phyloP scores from a whole-genome alignment of 2,113 vertebrate species.

The Hippocampus comes region DNA sequence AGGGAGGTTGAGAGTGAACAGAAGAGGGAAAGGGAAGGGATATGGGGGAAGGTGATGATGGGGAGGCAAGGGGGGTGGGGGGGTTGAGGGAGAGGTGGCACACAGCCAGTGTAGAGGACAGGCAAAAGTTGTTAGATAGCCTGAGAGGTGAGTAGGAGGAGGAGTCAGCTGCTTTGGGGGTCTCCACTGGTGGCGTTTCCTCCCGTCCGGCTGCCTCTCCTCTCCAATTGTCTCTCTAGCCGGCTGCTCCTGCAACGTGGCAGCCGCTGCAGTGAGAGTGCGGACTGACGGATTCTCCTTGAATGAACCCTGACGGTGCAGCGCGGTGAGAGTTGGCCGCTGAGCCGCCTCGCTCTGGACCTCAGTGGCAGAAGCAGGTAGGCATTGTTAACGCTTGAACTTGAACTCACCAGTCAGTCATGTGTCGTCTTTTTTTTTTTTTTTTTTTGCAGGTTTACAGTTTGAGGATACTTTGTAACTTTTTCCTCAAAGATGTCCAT shows the following conservation, averaged over 20 bases:
- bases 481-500: neutral
- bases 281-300: constrained; percentile 65
- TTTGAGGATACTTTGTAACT: neutral
- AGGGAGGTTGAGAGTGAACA: neutral
- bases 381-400: constrained; percentile 17
- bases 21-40: constrained; percentile 6
- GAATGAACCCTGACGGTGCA: constrained; percentile 66
- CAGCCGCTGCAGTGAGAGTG: constrained; percentile 66
- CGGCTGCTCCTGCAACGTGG: constrained; percentile 54
- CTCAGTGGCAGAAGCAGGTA: constrained; percentile 48
- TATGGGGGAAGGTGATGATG: constrained; percentile 16
- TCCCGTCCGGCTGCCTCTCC: constrained; percentile 19
- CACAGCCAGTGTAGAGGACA: constrained; percentile 47
- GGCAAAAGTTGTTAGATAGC: constrained; percentile 66
- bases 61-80: neutral
- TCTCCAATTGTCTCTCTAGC: constrained; percentile 43
- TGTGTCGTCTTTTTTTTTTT: neutral
- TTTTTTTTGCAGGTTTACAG: neutral
- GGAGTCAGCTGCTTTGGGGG: constrained; percentile 30
- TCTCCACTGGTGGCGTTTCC: constrained; percentile 18
- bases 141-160: constrained; percentile 34
- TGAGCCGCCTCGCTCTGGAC: constrained; percentile 70
- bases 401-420: neutral
- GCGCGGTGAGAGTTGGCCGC: constrained; percentile 66
- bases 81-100: constrained; percentile 39